Evolutionary conservation across 2,888 invertebrate genomes (phyloP).

Genomic region (Drosophila cyrtoloma): DNA sequence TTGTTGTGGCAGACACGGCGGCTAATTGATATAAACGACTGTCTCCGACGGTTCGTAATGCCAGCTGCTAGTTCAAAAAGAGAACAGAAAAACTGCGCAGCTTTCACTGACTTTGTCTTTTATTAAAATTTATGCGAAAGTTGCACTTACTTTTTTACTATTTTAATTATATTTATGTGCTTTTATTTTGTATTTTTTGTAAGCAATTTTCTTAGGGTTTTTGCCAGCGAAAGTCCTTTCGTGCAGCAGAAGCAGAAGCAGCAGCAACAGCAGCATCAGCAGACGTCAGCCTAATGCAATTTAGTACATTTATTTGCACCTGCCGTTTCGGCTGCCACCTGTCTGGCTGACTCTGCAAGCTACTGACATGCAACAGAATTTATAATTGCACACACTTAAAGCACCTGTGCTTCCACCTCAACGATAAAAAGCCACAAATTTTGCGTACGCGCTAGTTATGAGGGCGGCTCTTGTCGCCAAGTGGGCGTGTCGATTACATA

Average conservation of each 20-base stretch:
- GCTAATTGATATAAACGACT: slow-evolving; percentile 80
- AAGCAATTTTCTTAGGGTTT: slow-evolving; percentile 23
- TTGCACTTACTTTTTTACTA: slow-evolving; percentile 36
- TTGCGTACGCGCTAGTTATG: slow-evolving; percentile 54
- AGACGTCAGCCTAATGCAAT: slow-evolving; percentile 59
- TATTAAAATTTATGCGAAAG: slow-evolving; percentile 74
- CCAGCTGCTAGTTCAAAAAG: slow-evolving; percentile 11
- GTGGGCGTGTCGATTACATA: slow-evolving; percentile 70
- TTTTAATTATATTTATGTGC: slow-evolving; percentile 19
- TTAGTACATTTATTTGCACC: slow-evolving; percentile 66
- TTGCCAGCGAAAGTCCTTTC: slow-evolving; percentile 22
- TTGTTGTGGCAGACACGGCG: slow-evolving; percentile 51
- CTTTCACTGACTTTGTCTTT: slow-evolving; percentile 59
- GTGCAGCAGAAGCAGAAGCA: not conserved
- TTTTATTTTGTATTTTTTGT: not conserved
- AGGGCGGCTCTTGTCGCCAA: slow-evolving; percentile 48
- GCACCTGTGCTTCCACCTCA: slow-evolving; percentile 26
- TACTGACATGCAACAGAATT: slow-evolving; percentile 75
- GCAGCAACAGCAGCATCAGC: not conserved
- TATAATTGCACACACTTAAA: slow-evolving; percentile 57
- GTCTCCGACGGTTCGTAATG: slow-evolving; percentile 63
- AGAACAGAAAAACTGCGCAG: slow-evolving; percentile 39
- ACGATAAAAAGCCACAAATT: slow-evolving; percentile 54
- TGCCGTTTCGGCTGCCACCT: slow-evolving; percentile 33
- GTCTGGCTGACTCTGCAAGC: slow-evolving; percentile 32